Base-by-base conservation (phyloP, 92 coral and sea anemone genomes). In the Anthopleura xanthogrammica region DNA sequence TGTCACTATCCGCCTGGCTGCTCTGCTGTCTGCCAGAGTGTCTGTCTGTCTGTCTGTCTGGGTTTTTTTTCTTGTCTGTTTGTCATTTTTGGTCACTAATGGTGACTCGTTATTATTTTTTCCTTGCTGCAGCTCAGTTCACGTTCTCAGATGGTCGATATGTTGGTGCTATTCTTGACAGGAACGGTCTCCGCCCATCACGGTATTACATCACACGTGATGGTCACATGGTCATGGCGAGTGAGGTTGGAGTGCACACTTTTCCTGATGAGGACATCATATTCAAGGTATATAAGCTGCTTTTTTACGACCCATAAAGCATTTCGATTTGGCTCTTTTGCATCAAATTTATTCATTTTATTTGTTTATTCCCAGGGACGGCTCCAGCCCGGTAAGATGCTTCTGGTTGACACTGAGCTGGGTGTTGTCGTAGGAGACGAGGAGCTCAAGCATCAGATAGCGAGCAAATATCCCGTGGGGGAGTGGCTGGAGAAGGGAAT, bases 91-190 rank as follows among this genome's bases (percentile, higher is more conserved):
- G 1, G 39, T 20, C 39, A 12, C 43, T 7, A 22, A 36, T 72
- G 43, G 70, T 62, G 70, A 72, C 6, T 72, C 77, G 13, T n/a
- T 9, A 46, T 46, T 3, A 50, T 2, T 52, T 40, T 41, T 52
- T 39, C 7, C 20, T 22, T 74, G 16, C 22, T 24, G 17, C 81
- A 95, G 98, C 98, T 13, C 87, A 94, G 89, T 95, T 95, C 93
- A 95, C 98, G 12, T 95, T 95, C 92, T 90, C 98, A 76, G 98
- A 95, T 62, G 98, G 98, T 42, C 94, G 98, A 42, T 95, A 95
- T 65, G 92, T 95, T 76, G 98, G 98, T 20, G 98, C 98, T 29
- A 86, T 94, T 46, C 82, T 95, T 72, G 98, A 95, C 90, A 90
- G 98, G 79, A 95, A 95, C 79, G 98, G 98, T 19, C 90, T 95